These are phyloP conservation scores for Monodelphis domestica DNA, from an alignment of 2,797 vertebrate species.

Conservation along the genomic window DNA sequence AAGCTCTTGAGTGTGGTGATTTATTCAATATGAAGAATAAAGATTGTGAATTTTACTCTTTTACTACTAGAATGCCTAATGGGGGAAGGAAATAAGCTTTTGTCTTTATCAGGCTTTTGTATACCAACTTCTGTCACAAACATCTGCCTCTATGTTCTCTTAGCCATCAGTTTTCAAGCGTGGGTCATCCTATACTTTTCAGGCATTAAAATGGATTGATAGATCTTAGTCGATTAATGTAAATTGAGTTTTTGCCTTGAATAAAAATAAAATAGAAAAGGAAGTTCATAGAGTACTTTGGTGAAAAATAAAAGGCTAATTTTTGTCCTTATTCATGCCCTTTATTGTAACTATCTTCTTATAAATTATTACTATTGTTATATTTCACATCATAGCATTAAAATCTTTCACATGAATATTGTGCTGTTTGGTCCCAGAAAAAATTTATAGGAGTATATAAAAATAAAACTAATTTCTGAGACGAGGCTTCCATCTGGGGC, in stretches of 20 bases:
- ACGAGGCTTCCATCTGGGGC: neutral
- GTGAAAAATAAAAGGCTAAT: neutral
- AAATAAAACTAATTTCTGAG: neutral
- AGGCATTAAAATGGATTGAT: conserved; percentile 25
- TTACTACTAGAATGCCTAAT: neutral
- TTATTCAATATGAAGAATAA: conserved; percentile 6
- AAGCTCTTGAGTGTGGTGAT: conserved; percentile 16
- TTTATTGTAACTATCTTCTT: neutral
- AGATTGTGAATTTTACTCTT: neutral
- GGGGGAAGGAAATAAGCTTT: neutral
- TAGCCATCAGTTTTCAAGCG: neutral
- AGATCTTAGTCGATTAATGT: neutral
- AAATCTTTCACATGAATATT: neutral
- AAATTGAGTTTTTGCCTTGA: neutral
- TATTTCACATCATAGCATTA: neutral
- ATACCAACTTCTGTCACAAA: neutral
- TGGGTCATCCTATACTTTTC: neutral
- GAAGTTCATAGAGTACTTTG: neutral
- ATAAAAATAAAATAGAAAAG: neutral
- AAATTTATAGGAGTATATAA: neutral
- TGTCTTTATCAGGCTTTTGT: neutral
- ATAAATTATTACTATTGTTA: neutral
- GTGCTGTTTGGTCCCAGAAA: neutral
- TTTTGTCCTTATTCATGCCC: neutral
- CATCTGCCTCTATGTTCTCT: neutral